These are phyloP conservation scores for Todus mexicanus DNA, from an alignment of 2,797 vertebrate genomes.

Conservation along the genomic window DNA sequence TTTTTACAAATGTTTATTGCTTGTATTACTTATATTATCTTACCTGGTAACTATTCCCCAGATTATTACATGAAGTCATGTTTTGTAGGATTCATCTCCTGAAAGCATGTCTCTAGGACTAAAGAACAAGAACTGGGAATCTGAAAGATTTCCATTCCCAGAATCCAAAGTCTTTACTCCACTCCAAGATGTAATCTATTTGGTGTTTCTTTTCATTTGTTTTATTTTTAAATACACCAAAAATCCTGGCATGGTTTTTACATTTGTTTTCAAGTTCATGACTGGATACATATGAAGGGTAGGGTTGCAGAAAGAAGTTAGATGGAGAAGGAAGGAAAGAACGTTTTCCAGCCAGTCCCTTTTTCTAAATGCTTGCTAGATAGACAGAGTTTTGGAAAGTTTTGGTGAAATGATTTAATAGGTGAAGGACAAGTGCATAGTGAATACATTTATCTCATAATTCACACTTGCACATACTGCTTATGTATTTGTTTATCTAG, in stretches of 20 bases:
- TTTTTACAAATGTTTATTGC: not conserved
- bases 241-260: not conserved
- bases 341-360: not conserved
- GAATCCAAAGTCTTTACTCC: not conserved
- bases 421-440: not conserved
- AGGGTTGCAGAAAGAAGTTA: not conserved
- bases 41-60: not conserved
- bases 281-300: not conserved
- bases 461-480: not conserved
- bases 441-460: not conserved
- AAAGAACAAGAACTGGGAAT: not conserved
- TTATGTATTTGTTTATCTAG: not conserved
- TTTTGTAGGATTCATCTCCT: not conserved
- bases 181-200: not conserved
- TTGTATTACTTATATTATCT: not conserved
- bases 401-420: not conserved
- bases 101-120: not conserved
- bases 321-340: not conserved
- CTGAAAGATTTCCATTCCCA: not conserved
- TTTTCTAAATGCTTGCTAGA: not conserved
- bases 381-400: not conserved
- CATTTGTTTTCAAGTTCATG: not conserved
- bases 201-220: not conserved
- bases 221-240: not conserved
- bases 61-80: not conserved